These are phyloP conservation scores for Pomacea maculata DNA, from an alignment of 1,140 invertebrate species.

Conservation along the genomic window DNA sequence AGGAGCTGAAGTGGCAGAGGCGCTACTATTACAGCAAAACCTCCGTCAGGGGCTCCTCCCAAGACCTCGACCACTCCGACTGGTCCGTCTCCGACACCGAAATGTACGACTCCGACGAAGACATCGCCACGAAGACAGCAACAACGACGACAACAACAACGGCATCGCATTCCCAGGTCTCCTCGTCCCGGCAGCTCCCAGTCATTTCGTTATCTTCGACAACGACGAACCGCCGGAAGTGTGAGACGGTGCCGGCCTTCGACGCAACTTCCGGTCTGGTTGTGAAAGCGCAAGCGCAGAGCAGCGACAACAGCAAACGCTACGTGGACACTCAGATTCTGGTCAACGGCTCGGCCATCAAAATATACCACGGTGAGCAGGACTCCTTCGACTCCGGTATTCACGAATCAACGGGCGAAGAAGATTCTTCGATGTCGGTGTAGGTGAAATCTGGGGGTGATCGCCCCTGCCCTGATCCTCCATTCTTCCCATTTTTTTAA, in stretches of 20 bases:
- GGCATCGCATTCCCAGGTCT: constrained; percentile 4
- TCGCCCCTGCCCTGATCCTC: no score
- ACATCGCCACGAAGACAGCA: constrained; percentile 19
- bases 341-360: constrained; percentile 15
- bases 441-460: not conserved
- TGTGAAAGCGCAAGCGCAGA: not conserved
- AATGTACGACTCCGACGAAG: constrained; percentile 47
- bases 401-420: constrained; percentile 32
- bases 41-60: constrained; percentile 38
- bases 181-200: not conserved
- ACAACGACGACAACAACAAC: constrained; percentile 12
- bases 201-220: not conserved
- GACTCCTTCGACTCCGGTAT: constrained; percentile 54
- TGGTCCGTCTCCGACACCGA: constrained; percentile 48
- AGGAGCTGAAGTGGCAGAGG: constrained; percentile 57
- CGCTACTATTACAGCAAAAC: constrained; percentile 45
- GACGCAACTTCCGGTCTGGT: not conserved
- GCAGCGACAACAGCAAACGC: not conserved
- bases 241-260: not conserved
- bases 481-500: no score
- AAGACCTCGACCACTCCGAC: constrained; percentile 36
- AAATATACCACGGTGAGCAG: constrained; percentile 36
- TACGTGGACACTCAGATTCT: constrained; percentile 2
- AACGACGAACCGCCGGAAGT: not conserved
- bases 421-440: constrained; percentile 10